phyloP scores from a whole-genome alignment of 2,888 invertebrate species.

The Leptothorax acervorum region DNA sequence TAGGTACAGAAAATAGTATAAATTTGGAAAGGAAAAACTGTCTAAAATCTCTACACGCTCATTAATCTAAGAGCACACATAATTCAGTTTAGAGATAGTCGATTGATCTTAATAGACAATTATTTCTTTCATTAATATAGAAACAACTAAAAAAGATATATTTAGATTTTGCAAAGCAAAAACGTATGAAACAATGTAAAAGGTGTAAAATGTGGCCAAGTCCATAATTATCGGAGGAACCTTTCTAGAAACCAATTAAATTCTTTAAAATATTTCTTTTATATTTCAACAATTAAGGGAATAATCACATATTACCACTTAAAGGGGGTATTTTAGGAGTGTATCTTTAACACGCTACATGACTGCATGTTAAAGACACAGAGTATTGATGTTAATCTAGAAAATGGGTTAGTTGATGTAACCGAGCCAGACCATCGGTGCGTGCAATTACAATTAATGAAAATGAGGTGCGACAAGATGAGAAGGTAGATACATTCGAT shows the following conservation, averaged over 20 bases:
- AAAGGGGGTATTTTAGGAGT: not conserved
- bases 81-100: not conserved
- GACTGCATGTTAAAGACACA: not conserved
- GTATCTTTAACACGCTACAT: not conserved
- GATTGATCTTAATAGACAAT: not conserved
- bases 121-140: not conserved
- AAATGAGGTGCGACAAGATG: conserved; percentile 21
- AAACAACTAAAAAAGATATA: not conserved
- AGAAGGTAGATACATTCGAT: not conserved
- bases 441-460: conserved; percentile 28
- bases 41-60: not conserved
- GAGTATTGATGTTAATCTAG: not conserved
- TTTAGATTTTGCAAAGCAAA: not conserved
- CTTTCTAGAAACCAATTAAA: not conserved
- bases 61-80: not conserved
- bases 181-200: not conserved
- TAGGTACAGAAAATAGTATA: not conserved
- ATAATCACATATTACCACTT: not conserved
- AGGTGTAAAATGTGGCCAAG: not conserved
- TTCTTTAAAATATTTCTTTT: not conserved
- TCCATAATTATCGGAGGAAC: not conserved
- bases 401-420: not conserved
- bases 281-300: not conserved
- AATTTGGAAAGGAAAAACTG: not conserved
- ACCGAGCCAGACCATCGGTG: not conserved